These are phyloP conservation scores for Sesia bembeciformis DNA, from an alignment of 2,888 invertebrate genomes.

Conservation along the genomic window DNA sequence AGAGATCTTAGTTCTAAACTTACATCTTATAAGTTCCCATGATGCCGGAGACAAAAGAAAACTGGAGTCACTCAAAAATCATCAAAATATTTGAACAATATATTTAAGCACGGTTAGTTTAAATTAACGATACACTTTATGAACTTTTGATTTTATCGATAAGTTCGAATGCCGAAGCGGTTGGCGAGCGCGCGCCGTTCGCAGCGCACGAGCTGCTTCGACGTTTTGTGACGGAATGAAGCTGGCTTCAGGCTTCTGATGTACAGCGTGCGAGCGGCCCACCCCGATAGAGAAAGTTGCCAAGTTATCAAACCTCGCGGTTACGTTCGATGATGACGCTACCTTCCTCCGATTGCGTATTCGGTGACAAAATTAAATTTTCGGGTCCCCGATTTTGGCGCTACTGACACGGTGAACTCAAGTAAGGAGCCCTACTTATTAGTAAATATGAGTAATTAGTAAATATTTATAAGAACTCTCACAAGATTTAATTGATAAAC, in stretches of 20 bases:
- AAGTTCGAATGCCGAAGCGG: conserved; percentile 23
- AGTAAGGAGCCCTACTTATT: conserved; percentile 41
- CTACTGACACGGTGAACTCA: conserved; percentile 65
- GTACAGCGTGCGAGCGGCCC: conserved; percentile 12
- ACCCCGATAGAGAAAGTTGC: conserved; percentile 60
- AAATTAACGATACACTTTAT: conserved; percentile 6
- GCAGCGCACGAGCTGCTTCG: conserved; percentile 51
- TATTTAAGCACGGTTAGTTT: conserved; percentile 2
- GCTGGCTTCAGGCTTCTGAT: conserved; percentile 19
- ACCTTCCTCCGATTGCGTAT: conserved; percentile 64
- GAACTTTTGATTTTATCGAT: conserved; percentile 13
- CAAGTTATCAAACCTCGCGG: conserved; percentile 66
- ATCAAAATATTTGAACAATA: conserved; percentile 14
- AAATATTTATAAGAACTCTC: neutral
- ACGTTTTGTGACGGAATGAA: conserved; percentile 47
- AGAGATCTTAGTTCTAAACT: conserved; percentile 20
- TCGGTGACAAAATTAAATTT: conserved; percentile 66
- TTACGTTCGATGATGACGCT: conserved; percentile 69
- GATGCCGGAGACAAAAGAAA: conserved; percentile 33
- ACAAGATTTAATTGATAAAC: too few relatives aligned
- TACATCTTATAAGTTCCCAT: conserved; percentile 58
- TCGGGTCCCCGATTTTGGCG: conserved; percentile 44
- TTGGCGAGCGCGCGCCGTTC: conserved; percentile 46
- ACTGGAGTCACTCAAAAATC: conserved; percentile 42
- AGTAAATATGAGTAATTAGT: neutral